phyloP scores from a whole-genome alignment of 2,797 vertebrate genomes.

The Scolopax bukidnonensis region DNA sequence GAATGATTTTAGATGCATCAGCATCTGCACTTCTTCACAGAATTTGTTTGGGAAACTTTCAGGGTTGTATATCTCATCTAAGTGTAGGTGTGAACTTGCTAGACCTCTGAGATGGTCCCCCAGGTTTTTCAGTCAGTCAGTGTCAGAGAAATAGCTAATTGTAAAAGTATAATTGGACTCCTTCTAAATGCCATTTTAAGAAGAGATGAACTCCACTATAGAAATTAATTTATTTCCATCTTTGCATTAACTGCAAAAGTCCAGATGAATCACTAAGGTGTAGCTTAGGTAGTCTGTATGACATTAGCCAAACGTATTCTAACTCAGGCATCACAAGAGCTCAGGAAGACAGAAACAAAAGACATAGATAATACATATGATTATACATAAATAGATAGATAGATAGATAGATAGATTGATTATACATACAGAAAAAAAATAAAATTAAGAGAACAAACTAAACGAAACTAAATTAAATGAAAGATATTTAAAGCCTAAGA shows the following conservation, averaged over 20 bases:
- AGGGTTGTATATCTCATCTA: not conserved
- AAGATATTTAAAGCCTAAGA: not conserved
- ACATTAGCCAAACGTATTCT: not conserved
- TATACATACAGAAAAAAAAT: not conserved
- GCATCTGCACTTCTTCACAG: not conserved
- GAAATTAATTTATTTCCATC: not conserved
- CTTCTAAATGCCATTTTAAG: not conserved
- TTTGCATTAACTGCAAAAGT: not conserved
- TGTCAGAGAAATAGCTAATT: not conserved
- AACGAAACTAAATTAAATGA: not conserved
- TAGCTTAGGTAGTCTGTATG: not conserved
- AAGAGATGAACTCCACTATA: not conserved
- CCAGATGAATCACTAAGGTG: not conserved
- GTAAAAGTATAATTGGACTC: not conserved
- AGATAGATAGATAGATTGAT: too few species aligned
- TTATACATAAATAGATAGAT: too few species aligned
- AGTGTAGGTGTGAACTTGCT: not conserved
- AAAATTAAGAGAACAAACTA: not conserved
- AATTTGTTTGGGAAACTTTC: not conserved
- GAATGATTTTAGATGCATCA: not conserved
- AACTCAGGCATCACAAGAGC: not conserved
- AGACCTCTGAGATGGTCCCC: not conserved
- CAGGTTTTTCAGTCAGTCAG: not conserved
- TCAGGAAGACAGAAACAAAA: not conserved
- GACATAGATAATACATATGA: too few species aligned